Base-by-base conservation (phyloP, 2,888 invertebrate genomes). In the Cepaea hortensis region DNA sequence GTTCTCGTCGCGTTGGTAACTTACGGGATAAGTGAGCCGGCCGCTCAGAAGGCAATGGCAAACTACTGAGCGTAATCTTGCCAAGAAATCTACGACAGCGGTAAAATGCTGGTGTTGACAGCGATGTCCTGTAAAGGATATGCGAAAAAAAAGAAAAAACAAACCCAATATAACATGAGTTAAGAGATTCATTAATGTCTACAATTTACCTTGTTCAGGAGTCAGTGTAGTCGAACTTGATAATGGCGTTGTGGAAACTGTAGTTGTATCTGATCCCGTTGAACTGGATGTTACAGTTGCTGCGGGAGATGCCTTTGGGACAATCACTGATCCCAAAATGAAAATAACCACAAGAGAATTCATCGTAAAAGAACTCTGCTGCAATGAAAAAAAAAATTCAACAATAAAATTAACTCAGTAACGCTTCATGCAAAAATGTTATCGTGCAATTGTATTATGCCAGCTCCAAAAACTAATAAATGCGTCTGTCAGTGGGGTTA, bases 171-270 rank as follows among this genome's bases (percentile, higher is more conserved):
- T 35, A 35, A 35, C 35, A 35, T 35, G 35, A 65, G 65, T 65
- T 65, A 65, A 65, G 18, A 65, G 18, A 35, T 35, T 35, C 35
- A 72, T 72, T 6, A 0, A n/a, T 6, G 35, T 48, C 3, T 20
- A 13, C n/a, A 20, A 61, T 3, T 79, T 48, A 77, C 84, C 68
- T 18, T 84, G 65, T 65, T 65, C 77, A n/a, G 84, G 76, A 35
- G 84, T 48, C 65, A 79, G 23, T 18, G 84, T 84, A 20, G 77
- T 84, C 3, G 84, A 48, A 48, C n/a, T 65, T 65, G 80, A 18
- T 15, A 9, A 7, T 35, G 65, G 3, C 18, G 80, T 80, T 23
- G 80, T 62, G 48, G 70, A 46, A n/a, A 23, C n/a, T 55, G 73
- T 61, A 61, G 73, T 6, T 9, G 46, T 35, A 35, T 35, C 35